These are phyloP conservation scores for Rhagium mordax DNA, from an alignment of 2,888 invertebrate species.

Conservation along the genomic window DNA sequence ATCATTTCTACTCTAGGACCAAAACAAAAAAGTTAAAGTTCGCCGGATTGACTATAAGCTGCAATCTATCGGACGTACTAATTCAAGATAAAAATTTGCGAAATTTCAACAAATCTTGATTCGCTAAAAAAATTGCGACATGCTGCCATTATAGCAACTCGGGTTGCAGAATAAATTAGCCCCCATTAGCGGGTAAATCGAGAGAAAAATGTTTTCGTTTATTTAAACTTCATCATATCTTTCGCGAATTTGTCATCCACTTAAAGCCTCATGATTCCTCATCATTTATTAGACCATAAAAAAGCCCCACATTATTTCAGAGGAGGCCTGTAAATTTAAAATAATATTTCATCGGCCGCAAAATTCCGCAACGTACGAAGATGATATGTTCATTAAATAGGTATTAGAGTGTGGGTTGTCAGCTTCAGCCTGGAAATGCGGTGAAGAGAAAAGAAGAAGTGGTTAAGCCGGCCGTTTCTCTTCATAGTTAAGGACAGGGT, in stretches of 20 bases:
- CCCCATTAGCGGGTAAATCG: background rate
- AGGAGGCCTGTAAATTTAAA: conserved; percentile 38
- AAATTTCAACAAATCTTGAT: no score
- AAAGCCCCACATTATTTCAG: conserved; percentile 10
- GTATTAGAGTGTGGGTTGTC: conserved; percentile 59
- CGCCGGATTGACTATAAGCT: no score
- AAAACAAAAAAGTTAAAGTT: no score
- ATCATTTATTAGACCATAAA: conserved; percentile 28
- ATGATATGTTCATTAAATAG: conserved; percentile 62
- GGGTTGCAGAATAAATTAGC: background rate
- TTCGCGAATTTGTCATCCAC: conserved; percentile 24
- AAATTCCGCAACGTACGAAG: conserved; percentile 42
- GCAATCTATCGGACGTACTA: no score
- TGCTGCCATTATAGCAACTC: background rate
- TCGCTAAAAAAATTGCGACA: no score
- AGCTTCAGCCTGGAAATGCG: conserved; percentile 37
- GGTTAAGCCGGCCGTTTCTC: conserved; percentile 61
- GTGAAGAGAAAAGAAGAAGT: conserved; percentile 53
- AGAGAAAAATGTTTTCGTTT: conserved; percentile 12
- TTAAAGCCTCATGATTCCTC: conserved; percentile 31
- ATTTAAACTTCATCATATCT: conserved; percentile 4
- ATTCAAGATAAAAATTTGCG: no score
- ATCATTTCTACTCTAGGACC: no score
- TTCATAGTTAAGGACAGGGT: conserved; percentile 54
- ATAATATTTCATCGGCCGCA: conserved; percentile 42